Conservation (phyloP, 1,140 invertebrate genomes). For the Lordiphosa mommai region DNA sequence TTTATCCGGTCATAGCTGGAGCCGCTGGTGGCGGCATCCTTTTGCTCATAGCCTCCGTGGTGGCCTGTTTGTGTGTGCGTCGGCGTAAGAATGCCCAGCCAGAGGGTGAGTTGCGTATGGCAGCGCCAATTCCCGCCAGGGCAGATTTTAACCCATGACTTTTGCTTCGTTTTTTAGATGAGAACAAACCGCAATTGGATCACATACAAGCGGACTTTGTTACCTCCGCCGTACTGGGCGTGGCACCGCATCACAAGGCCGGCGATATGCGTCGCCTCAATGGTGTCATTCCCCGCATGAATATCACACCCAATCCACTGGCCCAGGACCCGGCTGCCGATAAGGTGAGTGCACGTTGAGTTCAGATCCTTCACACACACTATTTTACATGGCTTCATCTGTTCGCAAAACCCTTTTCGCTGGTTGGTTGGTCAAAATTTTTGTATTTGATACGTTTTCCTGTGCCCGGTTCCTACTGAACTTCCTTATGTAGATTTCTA, state of each 20-base stretch:
- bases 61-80: conserved; percentile 79
- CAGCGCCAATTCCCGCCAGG: too few species aligned
- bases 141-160: too few species aligned
- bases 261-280: conserved; percentile 80
- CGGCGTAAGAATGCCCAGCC: conserved; percentile 80
- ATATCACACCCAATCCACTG: conserved; percentile 86
- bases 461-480: not conserved
- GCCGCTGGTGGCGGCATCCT: conserved; percentile 61
- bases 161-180: conserved; percentile 33
- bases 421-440: conserved; percentile 76
- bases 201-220: conserved; percentile 81
- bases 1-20: conserved; percentile 68
- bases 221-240: conserved; percentile 64
- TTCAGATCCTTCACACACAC: too few species aligned
- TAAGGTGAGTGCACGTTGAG: conserved; percentile 58
- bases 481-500: not conserved
- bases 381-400: conserved; percentile 14
- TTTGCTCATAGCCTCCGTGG: conserved; percentile 57
- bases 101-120: conserved; percentile 81
- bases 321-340: conserved; percentile 81
- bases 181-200: conserved; percentile 76
- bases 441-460: conserved; percentile 16
- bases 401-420: conserved; percentile 57
- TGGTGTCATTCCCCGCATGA: conserved; percentile 84
- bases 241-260: conserved; percentile 55